Conservation (phyloP, 2,888 invertebrate genomes). For the Torymus texanus region DNA sequence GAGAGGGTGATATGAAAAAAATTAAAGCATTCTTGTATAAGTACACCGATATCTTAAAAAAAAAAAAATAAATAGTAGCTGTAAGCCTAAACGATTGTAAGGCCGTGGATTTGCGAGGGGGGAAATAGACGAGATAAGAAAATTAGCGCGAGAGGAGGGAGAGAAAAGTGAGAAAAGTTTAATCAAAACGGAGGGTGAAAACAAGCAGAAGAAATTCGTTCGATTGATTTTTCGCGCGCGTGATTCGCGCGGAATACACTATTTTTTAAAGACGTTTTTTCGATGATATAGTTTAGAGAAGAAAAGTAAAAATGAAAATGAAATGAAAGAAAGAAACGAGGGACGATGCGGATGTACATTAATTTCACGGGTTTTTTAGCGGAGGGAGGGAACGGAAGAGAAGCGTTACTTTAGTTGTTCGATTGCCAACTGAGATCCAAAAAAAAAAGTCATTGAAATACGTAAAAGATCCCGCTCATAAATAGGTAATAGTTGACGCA, state of each 20-base stretch:
- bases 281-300: slow-evolving; percentile 37
- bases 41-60: slow-evolving; percentile 70
- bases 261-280: slow-evolving; percentile 54
- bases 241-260: slow-evolving; percentile 7
- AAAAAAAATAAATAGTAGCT: slow-evolving; percentile 67
- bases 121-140: neutral
- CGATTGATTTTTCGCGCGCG: slow-evolving; percentile 29
- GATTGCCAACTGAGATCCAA: slow-evolving; percentile 42
- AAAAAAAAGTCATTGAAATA: neutral
- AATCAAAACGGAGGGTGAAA: slow-evolving; percentile 42
- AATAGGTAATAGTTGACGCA: neutral
- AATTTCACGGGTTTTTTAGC: slow-evolving; percentile 34
- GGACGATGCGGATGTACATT: neutral
- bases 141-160: slow-evolving; percentile 18
- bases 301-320: neutral
- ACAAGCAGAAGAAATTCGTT: slow-evolving; percentile 23
- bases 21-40: slow-evolving; percentile 70
- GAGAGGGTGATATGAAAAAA: slow-evolving; percentile 49
- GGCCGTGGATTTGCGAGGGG: slow-evolving; percentile 68
- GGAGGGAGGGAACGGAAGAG: neutral
- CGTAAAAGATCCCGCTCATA: neutral
- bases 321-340: neutral
- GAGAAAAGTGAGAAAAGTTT: slow-evolving; percentile 1
- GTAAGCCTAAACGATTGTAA: slow-evolving; percentile 70
- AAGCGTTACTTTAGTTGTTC: slow-evolving; percentile 51